Evolutionary conservation across 2,888 invertebrate species (phyloP), one percentile per base, ranked within the genome.

Genomic region (Morpho helenor): DNA sequence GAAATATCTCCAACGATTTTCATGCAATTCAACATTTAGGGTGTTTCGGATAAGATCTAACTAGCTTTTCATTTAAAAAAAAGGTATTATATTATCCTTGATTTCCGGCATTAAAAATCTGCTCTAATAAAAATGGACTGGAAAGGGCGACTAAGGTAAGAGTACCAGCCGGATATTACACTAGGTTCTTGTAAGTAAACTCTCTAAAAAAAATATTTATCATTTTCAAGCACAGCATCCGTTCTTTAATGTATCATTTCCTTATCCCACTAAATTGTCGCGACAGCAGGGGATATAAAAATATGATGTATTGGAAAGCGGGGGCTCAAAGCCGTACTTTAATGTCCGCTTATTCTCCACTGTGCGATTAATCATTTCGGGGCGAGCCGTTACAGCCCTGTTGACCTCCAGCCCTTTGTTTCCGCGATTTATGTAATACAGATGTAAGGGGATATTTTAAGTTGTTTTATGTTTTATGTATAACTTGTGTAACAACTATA

Each of bases 271-370:
- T 53, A 51, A 41, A 62, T 62, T 62, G 57, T 62, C 57, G 44
- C 47, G 60, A 62, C 62, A 56, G 60, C 47, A 3, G 40, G 53
- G 53, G 53, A 53, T 53, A 53, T 53, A 66, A 64, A 64, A 64
- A 61, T 65, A 68, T 70, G 69, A 71, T 70, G 67, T 70, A 71
- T 66, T 66, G 68, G 66, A 60, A 6, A 62, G 63, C 66, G 61
- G 68, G 71, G 72, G 69, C 71, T 72, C 66, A 68, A 70, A 71
- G 70, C 62, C 67, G 70, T 73, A 66, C 70, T 73, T 71, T 71
- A 71, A 74, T 70, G 72, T 64, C 68, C 66, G 65, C 49, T 59
- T 65, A 61, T 68, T 60, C 57, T 57, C 56, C 39, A 49, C 52
- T 57, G 9, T 31, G 50, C 63, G 61, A 65, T 63, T 65, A 59